Evolutionary conservation across 2,113 vertebrate genomes (phyloP).

Genomic region (Pseudopodoces humilis): DNA sequence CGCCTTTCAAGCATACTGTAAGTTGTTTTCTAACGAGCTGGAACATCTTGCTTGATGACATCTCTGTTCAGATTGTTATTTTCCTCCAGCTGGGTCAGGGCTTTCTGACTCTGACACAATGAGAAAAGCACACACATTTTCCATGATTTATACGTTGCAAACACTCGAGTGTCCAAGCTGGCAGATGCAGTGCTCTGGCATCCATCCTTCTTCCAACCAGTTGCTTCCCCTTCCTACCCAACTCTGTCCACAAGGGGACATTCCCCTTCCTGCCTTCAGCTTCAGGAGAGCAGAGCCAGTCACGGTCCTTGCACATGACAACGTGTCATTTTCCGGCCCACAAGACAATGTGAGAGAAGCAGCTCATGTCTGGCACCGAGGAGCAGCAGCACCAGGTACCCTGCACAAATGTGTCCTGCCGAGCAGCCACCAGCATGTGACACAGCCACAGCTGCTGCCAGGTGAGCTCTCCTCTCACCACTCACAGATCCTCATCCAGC

Average conservation of each 20-base stretch:
- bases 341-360: fast-evolving
- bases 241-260: not conserved
- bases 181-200: not conserved
- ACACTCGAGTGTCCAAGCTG: not conserved
- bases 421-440: not conserved
- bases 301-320: not conserved
- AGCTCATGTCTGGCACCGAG: fast-evolving
- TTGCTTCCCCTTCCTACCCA: not conserved
- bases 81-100: constrained; percentile 41
- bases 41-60: constrained; percentile 31
- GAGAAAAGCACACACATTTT: constrained; percentile 9
- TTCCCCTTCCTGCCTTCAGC: not conserved
- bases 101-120: constrained; percentile 12
- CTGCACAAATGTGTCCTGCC: not conserved
- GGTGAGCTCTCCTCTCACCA: not conserved
- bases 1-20: not conserved
- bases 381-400: not conserved
- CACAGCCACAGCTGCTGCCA: not conserved
- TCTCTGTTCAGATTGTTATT: constrained; percentile 26
- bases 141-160: not conserved
- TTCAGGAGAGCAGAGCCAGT: not conserved
- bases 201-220: not conserved
- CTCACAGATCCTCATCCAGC: not conserved
- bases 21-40: constrained; percentile 21
- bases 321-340: not conserved